phyloP scores from a whole-genome alignment of 2,888 invertebrate species.

The Nowickia ferox region DNA sequence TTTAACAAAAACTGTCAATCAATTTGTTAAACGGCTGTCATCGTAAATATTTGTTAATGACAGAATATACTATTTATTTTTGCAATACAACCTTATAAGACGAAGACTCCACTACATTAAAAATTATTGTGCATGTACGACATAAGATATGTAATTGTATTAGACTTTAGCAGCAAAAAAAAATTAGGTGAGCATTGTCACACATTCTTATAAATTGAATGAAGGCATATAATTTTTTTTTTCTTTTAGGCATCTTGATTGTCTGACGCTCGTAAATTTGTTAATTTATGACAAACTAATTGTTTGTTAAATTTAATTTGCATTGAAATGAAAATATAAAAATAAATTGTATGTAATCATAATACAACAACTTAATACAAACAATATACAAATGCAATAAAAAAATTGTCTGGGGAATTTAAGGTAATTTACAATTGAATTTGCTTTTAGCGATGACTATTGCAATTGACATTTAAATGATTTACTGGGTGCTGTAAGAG shows the following conservation, averaged over 20 bases:
- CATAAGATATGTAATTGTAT: not conserved
- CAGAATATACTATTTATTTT: slow-evolving; percentile 63
- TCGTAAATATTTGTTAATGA: slow-evolving; percentile 74
- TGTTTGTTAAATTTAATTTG: slow-evolving; percentile 65
- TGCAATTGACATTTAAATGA: slow-evolving; percentile 43
- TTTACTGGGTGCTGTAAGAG: slow-evolving; percentile 20
- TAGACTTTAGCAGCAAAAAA: slow-evolving; percentile 23
- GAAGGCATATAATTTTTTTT: not conserved
- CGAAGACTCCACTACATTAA: slow-evolving; percentile 16
- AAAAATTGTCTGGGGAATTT: slow-evolving; percentile 35
- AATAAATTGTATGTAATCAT: slow-evolving; percentile 1
- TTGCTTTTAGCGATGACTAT: not conserved
- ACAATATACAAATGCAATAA: not conserved
- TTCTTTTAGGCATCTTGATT: slow-evolving; percentile 16
- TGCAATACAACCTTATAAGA: slow-evolving; percentile 35
- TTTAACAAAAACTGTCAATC: slow-evolving; percentile 72
- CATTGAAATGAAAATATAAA: slow-evolving; percentile 14
- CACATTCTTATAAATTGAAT: slow-evolving; percentile 58
- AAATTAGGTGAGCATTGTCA: slow-evolving; percentile 67
- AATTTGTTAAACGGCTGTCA: slow-evolving; percentile 74
- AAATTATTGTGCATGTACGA: not conserved
- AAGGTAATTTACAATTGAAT: slow-evolving; percentile 17
- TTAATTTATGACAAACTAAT: slow-evolving; percentile 68
- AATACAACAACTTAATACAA: not conserved
- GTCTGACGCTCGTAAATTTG: slow-evolving; percentile 51